Base-by-base conservation (phyloP, 1,140 invertebrate genomes). In the Pseudomyrmex dendroicus region DNA sequence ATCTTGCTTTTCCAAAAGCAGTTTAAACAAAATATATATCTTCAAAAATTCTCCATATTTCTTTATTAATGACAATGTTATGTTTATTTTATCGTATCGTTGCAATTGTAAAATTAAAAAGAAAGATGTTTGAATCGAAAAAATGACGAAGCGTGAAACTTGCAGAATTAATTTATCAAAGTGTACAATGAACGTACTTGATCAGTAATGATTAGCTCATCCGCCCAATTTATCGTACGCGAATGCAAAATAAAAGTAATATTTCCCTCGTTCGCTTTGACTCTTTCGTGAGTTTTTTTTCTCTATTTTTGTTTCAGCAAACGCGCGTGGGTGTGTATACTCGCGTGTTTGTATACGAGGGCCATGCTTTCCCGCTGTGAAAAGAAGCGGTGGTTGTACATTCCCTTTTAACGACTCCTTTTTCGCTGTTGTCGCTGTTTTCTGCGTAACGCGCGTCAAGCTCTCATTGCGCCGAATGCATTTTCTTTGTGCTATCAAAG, bases 351-450 rank as follows among this genome's bases (percentile, higher is more conserved):
- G 17, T 44, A 22, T 68, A 62, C 17, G 56, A 61, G 20, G 17
- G 25, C 17, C 20, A 48, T 25, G 13, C 44, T 68, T 54, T 68
- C 35, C 17, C 12, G 17, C 48, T n/a, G 57, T 62, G 64, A 62
- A 64, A 78, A 84, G 48, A 73, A 52, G 44, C 48, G 50, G 9
- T 64, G 48, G 48, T 59, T 67, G 46, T 68, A 70, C 54, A 63
- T 74, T 86, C 56, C 50, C 68, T 62, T 68, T 82, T 61, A 35
- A 57, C 15, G 68, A 56, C 76, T 73, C 59, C 50, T 52, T 54
- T 64, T 63, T 57, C 54, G 48, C 9, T 44, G 70, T 66, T 73
- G 56, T 82, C 84, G 46, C 17, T 46, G 12, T 54, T 68, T 84
- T 44, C 64, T 13, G 56, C 57, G 22, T 64, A 73, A 84, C 63